These are phyloP conservation scores for Atrina japonica DNA, from an alignment of 2,888 invertebrate species.

Conservation along the genomic window DNA sequence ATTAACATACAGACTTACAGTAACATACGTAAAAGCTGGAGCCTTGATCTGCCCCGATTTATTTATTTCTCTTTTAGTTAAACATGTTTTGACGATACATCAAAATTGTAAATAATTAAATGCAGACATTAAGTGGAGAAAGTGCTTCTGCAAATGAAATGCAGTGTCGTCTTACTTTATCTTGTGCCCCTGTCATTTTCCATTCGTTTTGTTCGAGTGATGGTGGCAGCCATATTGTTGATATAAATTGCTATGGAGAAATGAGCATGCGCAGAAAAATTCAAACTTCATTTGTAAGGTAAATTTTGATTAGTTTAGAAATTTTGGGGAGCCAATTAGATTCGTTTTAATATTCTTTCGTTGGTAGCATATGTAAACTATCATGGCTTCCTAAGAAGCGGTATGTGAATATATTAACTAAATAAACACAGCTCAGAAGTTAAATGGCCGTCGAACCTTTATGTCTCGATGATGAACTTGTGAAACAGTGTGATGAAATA, in stretches of 20 bases:
- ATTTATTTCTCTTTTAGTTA: too few species aligned
- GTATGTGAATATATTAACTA: too few species aligned
- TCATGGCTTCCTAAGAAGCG: conserved; percentile 58
- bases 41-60: too few species aligned
- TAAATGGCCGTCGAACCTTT: too few species aligned
- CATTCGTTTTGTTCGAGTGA: conserved; percentile 6
- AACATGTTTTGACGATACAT: too few species aligned
- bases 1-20: too few species aligned
- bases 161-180: not conserved
- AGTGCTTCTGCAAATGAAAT: too few species aligned
- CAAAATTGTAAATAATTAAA: too few species aligned
- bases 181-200: not conserved
- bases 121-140: too few species aligned
- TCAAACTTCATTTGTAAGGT: conserved; percentile 17
- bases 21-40: too few species aligned
- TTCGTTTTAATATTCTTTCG: not conserved
- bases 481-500: conserved; percentile 58
- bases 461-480: conserved; percentile 31
- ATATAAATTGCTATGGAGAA: conserved; percentile 62
- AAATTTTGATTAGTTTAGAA: conserved; percentile 48
- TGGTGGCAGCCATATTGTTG: conserved; percentile 65
- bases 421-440: too few species aligned
- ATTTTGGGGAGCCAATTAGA: conserved; percentile 47
- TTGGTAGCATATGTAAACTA: conserved; percentile 64
- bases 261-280: conserved; percentile 53